Conservation (phyloP, 2,797 vertebrate species). For the Notamacropus eugenii region DNA sequence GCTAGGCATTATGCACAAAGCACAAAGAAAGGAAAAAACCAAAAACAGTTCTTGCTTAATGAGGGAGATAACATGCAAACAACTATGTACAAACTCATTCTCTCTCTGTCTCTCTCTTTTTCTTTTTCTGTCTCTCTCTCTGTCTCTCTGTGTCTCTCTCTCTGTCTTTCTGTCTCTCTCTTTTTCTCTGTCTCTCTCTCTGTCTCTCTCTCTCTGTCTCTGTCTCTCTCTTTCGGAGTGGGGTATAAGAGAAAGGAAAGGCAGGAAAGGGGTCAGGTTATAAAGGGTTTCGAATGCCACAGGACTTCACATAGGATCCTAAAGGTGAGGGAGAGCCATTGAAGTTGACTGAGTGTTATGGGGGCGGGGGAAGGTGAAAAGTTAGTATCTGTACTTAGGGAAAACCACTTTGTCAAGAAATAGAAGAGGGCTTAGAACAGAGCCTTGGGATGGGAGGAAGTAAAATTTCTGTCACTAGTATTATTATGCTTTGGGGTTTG, state of each 20-base stretch:
- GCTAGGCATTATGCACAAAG: not conserved
- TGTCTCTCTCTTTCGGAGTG: not conserved
- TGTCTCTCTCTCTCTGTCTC: not conserved
- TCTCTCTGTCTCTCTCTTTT: too few species aligned
- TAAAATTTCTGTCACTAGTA: not conserved
- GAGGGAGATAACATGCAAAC: not conserved
- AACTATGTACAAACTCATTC: not conserved
- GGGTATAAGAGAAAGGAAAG: not conserved
- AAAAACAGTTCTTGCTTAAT: not conserved
- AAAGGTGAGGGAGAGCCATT: not conserved
- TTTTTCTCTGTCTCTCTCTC: too few species aligned
- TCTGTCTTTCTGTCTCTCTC: too few species aligned
- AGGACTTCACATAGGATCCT: not conserved
- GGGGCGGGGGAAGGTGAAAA: not conserved
- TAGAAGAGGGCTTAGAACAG: not conserved
- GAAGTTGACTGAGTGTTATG: not conserved
- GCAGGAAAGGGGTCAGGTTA: not conserved
- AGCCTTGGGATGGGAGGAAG: not conserved
- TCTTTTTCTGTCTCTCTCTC: too few species aligned
- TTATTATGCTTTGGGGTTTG: not conserved
- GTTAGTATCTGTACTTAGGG: not conserved
- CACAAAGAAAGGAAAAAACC: not conserved
- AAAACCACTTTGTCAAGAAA: not conserved
- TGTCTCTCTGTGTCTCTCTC: too few species aligned
- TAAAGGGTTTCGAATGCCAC: not conserved